A percentile compares a stretch with the other conserved stretches of the same genome.
Evolutionary conservation across 2,797 vertebrate genomes (phyloP).

Genomic region (Lerista edwardsae): DNA sequence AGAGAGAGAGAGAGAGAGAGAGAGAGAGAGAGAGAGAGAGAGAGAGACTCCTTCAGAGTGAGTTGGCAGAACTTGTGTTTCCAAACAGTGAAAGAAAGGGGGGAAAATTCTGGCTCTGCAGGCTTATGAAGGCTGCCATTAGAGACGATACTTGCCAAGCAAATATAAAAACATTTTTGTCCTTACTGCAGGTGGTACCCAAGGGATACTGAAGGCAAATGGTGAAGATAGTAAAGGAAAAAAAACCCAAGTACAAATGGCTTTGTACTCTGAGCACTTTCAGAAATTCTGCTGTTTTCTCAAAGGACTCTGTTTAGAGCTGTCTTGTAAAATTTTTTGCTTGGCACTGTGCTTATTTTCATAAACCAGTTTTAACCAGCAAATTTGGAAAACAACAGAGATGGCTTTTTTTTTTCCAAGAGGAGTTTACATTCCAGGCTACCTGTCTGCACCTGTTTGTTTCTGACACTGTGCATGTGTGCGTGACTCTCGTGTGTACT

Average conservation of each 20-base stretch:
- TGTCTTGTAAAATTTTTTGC: slow-evolving; percentile 14
- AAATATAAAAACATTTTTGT: slow-evolving; percentile 52
- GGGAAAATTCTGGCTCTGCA: slow-evolving; percentile 67
- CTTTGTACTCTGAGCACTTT: neutral
- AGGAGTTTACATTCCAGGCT: slow-evolving; percentile 19
- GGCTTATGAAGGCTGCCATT: slow-evolving; percentile 59
- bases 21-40: slow-evolving; percentile 59
- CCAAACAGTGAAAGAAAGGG: slow-evolving; percentile 69
- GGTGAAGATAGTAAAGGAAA: neutral
- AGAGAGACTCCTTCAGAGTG: slow-evolving; percentile 54
- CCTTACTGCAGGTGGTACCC: slow-evolving; percentile 47
- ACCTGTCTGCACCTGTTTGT: slow-evolving; percentile 34
- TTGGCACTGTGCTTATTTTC: slow-evolving; percentile 67
- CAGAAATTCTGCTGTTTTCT: slow-evolving; percentile 58
- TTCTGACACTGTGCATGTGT: neutral
- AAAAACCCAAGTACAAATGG: rapidly evolving
- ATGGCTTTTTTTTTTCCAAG: slow-evolving; percentile 49
- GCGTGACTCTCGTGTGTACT: neutral
- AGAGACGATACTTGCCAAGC: slow-evolving; percentile 50
- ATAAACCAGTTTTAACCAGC: slow-evolving; percentile 56
- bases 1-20: slow-evolving; percentile 61
- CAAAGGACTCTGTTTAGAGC: slow-evolving; percentile 55
- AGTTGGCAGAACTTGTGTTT: slow-evolving; percentile 70
- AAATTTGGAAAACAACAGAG: slow-evolving; percentile 58
- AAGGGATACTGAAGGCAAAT: slow-evolving; percentile 30